phyloP scores from a whole-genome alignment of 2,888 invertebrate species.

The Andrena marginata region DNA sequence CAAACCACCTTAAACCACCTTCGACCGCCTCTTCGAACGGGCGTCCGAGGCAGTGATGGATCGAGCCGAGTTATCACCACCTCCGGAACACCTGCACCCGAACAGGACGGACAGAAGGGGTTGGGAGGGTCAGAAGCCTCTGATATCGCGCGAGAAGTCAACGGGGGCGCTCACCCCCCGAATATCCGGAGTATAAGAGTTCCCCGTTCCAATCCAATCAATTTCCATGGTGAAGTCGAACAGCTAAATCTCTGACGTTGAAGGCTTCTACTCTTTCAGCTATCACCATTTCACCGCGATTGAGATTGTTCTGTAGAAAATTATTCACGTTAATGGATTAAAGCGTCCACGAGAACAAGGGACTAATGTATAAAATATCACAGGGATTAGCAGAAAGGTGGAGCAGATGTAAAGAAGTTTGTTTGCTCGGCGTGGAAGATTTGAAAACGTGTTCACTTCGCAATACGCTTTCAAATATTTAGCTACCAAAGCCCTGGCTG shows the following conservation, averaged over 20 bases:
- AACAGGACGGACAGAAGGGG: slow-evolving; percentile 58
- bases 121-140: slow-evolving; percentile 50
- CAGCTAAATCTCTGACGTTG: background rate
- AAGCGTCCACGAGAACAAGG: no score
- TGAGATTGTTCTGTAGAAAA: no score
- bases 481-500: no score
- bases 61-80: slow-evolving; percentile 83
- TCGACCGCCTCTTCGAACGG: slow-evolving; percentile 67
- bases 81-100: slow-evolving; percentile 77
- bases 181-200: slow-evolving; percentile 79
- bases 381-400: no score
- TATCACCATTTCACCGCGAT: no score
- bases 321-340: no score
- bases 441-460: no score
- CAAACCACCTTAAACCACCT: slow-evolving; percentile 71
- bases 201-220: slow-evolving; percentile 16
- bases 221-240: background rate
- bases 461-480: no score
- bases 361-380: no score
- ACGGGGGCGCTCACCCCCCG: slow-evolving; percentile 77
- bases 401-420: no score
- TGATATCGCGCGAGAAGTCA: slow-evolving; percentile 79
- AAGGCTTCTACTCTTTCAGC: background rate
- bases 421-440: no score
- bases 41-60: slow-evolving; percentile 83